Evolutionary conservation across 30 jellyfish, hydroid and myxozoan genomes (phyloP), one percentile per base, ranked within the genome.

Genomic region (Sanderia malayensis): DNA sequence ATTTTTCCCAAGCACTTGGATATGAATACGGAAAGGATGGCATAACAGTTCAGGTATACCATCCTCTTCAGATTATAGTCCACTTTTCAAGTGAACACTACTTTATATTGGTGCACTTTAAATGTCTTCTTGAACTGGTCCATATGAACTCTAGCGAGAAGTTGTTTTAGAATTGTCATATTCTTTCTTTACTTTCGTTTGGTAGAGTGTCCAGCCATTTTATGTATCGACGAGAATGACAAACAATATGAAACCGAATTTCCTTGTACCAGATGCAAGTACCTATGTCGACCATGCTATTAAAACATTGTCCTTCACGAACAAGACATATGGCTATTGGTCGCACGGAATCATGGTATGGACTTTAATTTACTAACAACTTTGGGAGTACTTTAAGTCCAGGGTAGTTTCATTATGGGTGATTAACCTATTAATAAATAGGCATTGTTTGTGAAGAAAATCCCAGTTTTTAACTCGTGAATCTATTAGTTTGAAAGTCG

Each of bases 271-370:
- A 11, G 76, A 64, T 25, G 89, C 96, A 11, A 72, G 53, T 0
- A 37, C 66, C 25, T 86, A 73, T 46, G 93, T 70, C 2, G 86
- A 79, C 29, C 83, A 71, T 63, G 89, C 96, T 37, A 2, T 86
- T 26, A 70, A 61, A 46, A 80, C 96, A 9, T 72, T 86, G 44
- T 85, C 84, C 1, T 52, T 45, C 60, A 77, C 94, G 17, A 65
- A 73, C 26, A 63, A 85, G 29, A 63, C 84, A 19, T 81, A 68
- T 79, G 96, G 96, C 28, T 86, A 60, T 59, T 86, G 96, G 96
- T 61, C 79, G 1, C 94, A 86, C 52, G 96, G 86, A 53, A 18
- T 78, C 15, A 25, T 32, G 70, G 90, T 79, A 61, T 61, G 89
- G 8, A 26, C 49, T 15, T 41, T 41, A 15, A 6, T 8, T 41